Conservation (phyloP, 2,888 invertebrate species). For the Steromphala cineraria region DNA sequence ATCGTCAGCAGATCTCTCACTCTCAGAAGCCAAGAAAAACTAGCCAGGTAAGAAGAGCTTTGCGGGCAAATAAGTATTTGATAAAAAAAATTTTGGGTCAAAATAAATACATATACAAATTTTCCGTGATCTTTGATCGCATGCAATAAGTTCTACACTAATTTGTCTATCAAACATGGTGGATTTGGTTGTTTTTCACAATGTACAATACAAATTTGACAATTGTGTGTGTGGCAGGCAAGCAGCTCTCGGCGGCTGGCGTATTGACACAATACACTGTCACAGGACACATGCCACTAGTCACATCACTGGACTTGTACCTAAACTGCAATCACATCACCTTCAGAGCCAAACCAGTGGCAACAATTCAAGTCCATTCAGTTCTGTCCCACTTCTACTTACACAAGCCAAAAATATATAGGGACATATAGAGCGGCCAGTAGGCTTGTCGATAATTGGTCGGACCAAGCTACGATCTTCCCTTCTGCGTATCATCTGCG, state of each 20-base stretch:
- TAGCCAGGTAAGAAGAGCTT: slow-evolving; percentile 4
- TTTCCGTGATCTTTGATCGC: slow-evolving; percentile 39
- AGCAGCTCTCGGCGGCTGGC: background rate
- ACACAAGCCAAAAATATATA: slow-evolving; percentile 4
- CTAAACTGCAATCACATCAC: background rate
- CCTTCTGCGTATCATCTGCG: background rate
- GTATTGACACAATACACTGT: background rate
- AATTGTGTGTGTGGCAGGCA: slow-evolving; percentile 1
- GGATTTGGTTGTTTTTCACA: slow-evolving; percentile 9
- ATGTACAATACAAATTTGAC: slow-evolving; percentile 20
- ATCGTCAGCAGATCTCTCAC: slow-evolving; percentile 10
- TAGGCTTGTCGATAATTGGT: too few species aligned
- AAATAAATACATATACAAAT: slow-evolving; percentile 40
- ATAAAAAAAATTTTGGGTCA: slow-evolving; percentile 22
- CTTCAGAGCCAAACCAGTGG: slow-evolving; percentile 15
- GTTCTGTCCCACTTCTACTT: slow-evolving; percentile 15
- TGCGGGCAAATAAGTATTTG: background rate
- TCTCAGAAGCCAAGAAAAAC: background rate
- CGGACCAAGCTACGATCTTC: background rate
- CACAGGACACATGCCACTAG: background rate
- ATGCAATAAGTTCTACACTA: slow-evolving; percentile 24
- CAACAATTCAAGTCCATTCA: slow-evolving; percentile 1
- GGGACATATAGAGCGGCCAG: background rate
- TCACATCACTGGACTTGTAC: background rate
- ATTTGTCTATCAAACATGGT: slow-evolving; percentile 13